Conservation (phyloP, 2,113 vertebrate species). For the Myotis davidii region DNA sequence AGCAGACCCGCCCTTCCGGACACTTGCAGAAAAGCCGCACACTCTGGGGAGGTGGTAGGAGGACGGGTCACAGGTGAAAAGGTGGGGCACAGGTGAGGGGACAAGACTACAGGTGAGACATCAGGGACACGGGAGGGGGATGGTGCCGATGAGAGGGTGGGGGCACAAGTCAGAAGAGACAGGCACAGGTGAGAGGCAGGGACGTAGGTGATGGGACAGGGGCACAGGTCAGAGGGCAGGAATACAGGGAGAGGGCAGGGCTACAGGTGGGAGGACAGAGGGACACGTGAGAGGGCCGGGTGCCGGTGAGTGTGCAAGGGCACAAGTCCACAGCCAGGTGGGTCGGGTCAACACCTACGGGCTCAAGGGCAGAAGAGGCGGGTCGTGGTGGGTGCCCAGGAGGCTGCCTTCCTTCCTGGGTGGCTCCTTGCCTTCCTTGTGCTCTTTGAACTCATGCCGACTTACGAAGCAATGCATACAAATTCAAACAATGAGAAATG, state of each 20-base stretch:
- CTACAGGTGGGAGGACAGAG: not conserved
- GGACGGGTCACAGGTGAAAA: not conserved
- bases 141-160: not conserved
- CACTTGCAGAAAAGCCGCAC: not conserved
- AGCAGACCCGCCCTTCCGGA: not conserved
- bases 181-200: not conserved
- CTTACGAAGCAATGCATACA: not conserved
- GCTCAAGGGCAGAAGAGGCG: not conserved
- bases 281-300: not conserved
- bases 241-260: rapidly evolving
- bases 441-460: not conserved
- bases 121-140: too few species aligned
- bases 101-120: not conserved
- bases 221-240: not conserved
- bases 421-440: not conserved
- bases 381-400: too few species aligned
- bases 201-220: too few species aligned
- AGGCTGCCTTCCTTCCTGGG: too few species aligned
- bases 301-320: not conserved
- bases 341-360: rapidly evolving
- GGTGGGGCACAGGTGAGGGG: too few species aligned
- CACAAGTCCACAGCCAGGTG: rapidly evolving
- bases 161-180: rapidly evolving
- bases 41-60: not conserved
- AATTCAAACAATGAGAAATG: not conserved